phyloP scores from a whole-genome alignment of 2,888 invertebrate species.

The Gryllus longicercus region DNA sequence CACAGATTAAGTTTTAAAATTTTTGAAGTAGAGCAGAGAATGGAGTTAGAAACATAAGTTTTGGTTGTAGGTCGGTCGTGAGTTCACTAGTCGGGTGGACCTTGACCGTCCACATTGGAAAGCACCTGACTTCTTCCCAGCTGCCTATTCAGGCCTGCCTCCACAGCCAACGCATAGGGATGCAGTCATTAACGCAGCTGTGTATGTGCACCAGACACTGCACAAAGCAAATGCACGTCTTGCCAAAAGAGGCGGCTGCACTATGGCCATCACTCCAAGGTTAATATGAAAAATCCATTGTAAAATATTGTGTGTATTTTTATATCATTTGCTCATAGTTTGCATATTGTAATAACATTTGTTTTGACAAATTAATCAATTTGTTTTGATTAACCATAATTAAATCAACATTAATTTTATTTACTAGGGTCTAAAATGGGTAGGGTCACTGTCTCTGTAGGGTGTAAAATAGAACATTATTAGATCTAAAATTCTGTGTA shows the following conservation, averaged over 20 bases:
- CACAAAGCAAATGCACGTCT: conserved; percentile 90
- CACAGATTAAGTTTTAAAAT: no score
- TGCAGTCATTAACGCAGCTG: conserved; percentile 97
- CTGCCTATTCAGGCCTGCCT: conserved; percentile 74
- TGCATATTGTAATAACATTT: no score
- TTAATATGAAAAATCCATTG: conserved; percentile 38
- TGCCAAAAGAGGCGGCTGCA: conserved; percentile 86
- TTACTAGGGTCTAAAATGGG: no score
- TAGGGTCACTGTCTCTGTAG: no score
- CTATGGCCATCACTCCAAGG: conserved; percentile 96
- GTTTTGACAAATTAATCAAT: no score
- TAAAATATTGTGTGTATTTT: not conserved
- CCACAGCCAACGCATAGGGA: conserved; percentile 81
- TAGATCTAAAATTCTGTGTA: no score
- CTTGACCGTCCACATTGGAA: conserved; percentile 83
- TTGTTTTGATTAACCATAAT: no score
- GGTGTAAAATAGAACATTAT: no score
- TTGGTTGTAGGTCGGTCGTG: conserved; percentile 71
- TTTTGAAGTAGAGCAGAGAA: no score
- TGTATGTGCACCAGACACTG: conserved; percentile 96
- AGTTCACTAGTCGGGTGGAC: conserved; percentile 94
- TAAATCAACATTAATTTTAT: no score
- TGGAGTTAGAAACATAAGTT: no score
- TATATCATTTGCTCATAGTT: no score
- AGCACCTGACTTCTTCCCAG: conserved; percentile 86